Percentiles rank a stretch among this genome's conserved stretches.
Evolutionary conservation across 1,140 invertebrate species (phyloP).

Genomic region (Brachionus sp.): DNA sequence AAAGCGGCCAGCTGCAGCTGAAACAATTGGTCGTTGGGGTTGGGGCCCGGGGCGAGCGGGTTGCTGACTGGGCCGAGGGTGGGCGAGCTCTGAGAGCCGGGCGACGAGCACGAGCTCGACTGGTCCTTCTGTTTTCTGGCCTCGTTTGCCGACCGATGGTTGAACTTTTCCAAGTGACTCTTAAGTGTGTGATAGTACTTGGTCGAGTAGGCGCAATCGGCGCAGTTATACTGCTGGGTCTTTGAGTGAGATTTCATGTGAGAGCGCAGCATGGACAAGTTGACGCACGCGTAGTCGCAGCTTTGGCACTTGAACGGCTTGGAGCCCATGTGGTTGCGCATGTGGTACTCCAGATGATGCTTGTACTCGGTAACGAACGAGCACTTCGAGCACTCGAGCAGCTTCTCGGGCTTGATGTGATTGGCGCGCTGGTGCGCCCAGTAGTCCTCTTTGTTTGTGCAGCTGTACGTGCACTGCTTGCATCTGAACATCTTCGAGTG

Average conservation of each 20-base stretch:
- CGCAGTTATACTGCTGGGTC: slow-evolving; percentile 89
- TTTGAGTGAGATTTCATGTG: slow-evolving; percentile 97
- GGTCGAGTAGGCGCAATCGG: slow-evolving; percentile 90
- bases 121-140: background rate
- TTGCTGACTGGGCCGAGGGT: background rate
- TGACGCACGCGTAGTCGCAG: slow-evolving; percentile 73
- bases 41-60: background rate
- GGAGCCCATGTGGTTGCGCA: slow-evolving; percentile 86
- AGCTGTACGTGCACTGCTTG: slow-evolving; percentile 18
- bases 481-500: slow-evolving; percentile 41
- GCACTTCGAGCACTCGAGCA: slow-evolving; percentile 83
- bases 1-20: background rate
- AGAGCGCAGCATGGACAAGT: slow-evolving; percentile 98
- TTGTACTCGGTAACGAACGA: slow-evolving; percentile 98
- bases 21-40: background rate
- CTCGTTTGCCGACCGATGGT: slow-evolving; percentile 63
- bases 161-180: slow-evolving; percentile 85
- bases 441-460: slow-evolving; percentile 66
- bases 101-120: background rate
- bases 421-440: slow-evolving; percentile 79
- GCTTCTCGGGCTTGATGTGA: slow-evolving; percentile 88
- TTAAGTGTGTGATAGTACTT: slow-evolving; percentile 98
- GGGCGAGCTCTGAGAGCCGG: background rate
- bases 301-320: slow-evolving; percentile 94
- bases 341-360: slow-evolving; percentile 94